Base-by-base conservation (phyloP, 2,113 vertebrate species). In the Oncorhynchus keta region DNA sequence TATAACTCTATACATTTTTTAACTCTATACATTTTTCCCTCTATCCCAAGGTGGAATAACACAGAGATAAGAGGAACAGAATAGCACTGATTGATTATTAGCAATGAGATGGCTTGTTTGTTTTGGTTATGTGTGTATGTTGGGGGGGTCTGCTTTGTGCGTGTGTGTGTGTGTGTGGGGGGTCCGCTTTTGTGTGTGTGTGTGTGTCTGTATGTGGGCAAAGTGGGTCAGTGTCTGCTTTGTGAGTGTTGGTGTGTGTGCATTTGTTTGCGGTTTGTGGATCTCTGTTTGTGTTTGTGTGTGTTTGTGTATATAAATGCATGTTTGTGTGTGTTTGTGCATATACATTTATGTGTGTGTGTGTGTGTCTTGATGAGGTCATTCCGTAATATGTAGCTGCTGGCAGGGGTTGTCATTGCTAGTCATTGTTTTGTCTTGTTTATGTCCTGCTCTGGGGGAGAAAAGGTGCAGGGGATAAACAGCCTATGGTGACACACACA, bases 401-500 rank as follows among this genome's bases (percentile, higher is more conserved):
- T 62, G 59, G 59, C 59, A 61, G 59, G 59, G 59, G 59, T 22
- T 61, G 59, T 61, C 59, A 61, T 61, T 61, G 59, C 59, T 22
- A 61, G 59, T 61, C 59, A 61, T 61, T 61, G 59, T 61, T 61
- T 20, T 61, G 57, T n/a, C 1, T 61, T 62, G 59, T 62, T 62
- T 22, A 11, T 62, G 22, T 62, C n/a, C 59, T 62, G 59, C 7
- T 22, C 59, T 20, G 59, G 59, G n/a, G 59, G 8, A 22, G n/a
- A 22, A 62, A n/a, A 62, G 59, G 59, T 62, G 59, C 6, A 22
- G 59, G 5, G n/a, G 14, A 62, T 62, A 22, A 62, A 22, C 59
- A 22, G 59, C 20, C 59, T 22, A 62, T n/a, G 8, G 59, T 62
- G 59, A 57, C 39, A 16, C 49, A 1, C 49, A 51, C 2, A 51